phyloP scores from a whole-genome alignment of 1,140 invertebrate species.

The Pteromalus puparum region DNA sequence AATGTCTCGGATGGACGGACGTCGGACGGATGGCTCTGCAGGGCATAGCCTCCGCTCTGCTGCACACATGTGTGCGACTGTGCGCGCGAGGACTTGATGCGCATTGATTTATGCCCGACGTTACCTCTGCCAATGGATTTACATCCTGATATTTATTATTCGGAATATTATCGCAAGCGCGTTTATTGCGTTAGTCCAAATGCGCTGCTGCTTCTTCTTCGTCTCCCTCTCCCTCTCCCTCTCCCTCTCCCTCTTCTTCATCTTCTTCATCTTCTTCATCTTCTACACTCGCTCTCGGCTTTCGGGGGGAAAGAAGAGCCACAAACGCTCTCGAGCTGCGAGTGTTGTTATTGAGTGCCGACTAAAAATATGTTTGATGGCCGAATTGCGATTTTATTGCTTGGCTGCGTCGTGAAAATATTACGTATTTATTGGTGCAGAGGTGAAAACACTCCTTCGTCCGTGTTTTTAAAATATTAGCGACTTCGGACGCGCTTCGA shows the following conservation, averaged over 20 bases:
- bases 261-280: not conserved
- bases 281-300: not conserved
- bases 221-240: constrained; percentile 8
- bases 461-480: too few species aligned
- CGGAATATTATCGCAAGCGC: constrained; percentile 73
- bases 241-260: constrained; percentile 2
- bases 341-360: constrained; percentile 8
- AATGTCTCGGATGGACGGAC: constrained; percentile 47
- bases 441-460: too few species aligned
- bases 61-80: not conserved
- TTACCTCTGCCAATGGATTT: constrained; percentile 75
- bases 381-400: constrained; percentile 15
- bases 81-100: not conserved
- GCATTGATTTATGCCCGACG: constrained; percentile 73
- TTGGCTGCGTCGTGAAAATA: not conserved
- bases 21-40: constrained; percentile 59
- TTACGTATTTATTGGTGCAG: not conserved
- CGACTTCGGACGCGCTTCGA: too few species aligned
- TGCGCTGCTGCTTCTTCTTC: constrained; percentile 5
- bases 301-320: not conserved
- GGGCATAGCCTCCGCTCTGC: constrained; percentile 24
- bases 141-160: constrained; percentile 76
- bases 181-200: constrained; percentile 71
- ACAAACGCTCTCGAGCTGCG: too few species aligned
- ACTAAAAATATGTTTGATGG: constrained; percentile 40